Evolutionary conservation across 1,140 invertebrate genomes (phyloP).

Genomic region (Leptoteleia sp.): DNA sequence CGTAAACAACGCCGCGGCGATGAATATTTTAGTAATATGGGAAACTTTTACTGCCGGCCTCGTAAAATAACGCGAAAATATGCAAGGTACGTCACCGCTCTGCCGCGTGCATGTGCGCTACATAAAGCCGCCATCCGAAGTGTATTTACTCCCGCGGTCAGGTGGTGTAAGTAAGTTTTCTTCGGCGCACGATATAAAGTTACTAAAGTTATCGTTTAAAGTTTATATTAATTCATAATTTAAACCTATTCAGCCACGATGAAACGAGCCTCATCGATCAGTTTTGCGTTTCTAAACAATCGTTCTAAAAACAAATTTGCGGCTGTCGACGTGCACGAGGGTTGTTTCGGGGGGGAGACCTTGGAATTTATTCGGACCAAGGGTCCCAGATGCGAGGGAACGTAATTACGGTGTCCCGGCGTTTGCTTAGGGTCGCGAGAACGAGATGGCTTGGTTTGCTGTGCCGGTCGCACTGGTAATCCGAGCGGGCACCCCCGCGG

Average conservation of each 20-base stretch:
- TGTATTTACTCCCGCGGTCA: conserved; percentile 23
- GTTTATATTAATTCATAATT: too few relatives aligned
- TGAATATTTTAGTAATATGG: conserved; percentile 48
- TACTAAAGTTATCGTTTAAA: too few relatives aligned
- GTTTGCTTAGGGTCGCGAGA: conserved; percentile 52
- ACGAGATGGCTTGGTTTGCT: conserved; percentile 29
- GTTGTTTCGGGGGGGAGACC: conserved; percentile 18
- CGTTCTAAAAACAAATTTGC: conserved; percentile 25
- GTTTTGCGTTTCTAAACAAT: conserved; percentile 20
- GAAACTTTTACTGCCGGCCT: conserved; percentile 46
- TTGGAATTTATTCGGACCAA: conserved; percentile 27
- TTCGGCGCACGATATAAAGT: conserved; percentile 2
- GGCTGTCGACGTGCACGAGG: conserved; percentile 9
- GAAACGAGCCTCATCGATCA: conserved; percentile 8
- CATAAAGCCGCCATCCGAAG: conserved; percentile 27
- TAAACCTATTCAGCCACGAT: too few relatives aligned
- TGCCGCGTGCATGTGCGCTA: conserved; percentile 32
- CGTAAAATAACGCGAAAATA: conserved; percentile 55
- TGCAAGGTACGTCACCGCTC: conserved; percentile 34
- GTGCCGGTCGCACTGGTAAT: conserved; percentile 61
- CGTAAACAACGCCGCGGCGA: conserved; percentile 17
- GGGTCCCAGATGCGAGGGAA: conserved; percentile 64
- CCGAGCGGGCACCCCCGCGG: conserved; percentile 57
- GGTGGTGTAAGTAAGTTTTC: conserved; percentile 38
- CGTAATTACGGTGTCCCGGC: conserved; percentile 70